phyloP scores from a whole-genome alignment of 1,140 invertebrate species.

The Saxidomus purpurata region DNA sequence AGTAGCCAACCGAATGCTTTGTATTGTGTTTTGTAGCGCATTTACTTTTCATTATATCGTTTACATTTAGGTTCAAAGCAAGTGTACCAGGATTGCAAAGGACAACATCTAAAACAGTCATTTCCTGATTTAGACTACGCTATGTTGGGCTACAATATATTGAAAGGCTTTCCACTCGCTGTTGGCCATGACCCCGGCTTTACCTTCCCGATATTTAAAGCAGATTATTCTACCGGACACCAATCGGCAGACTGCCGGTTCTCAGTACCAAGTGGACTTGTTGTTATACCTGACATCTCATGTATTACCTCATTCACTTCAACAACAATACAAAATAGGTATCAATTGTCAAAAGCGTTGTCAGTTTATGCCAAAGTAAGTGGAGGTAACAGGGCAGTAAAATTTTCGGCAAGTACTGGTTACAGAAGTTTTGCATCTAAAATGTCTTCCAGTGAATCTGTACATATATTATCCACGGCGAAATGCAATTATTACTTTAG shows the following conservation, averaged over 20 bases:
- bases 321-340: conserved; percentile 39
- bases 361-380: conserved; percentile 31
- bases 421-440: neutral
- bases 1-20: no score
- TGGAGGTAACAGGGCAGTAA: conserved; percentile 15
- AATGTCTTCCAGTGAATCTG: conserved; percentile 31
- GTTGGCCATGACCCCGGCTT: conserved; percentile 55
- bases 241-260: conserved; percentile 45
- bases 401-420: conserved; percentile 54
- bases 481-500: conserved; percentile 60
- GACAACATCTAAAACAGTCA: neutral
- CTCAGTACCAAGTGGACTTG: conserved; percentile 23
- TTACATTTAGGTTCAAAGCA: neutral
- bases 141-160: conserved; percentile 56
- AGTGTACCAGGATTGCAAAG: neutral
- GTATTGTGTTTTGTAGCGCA: no score
- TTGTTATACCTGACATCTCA: conserved; percentile 58
- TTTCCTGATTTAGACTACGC: conserved; percentile 56
- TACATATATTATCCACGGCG: conserved; percentile 53
- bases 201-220: conserved; percentile 47
- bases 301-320: conserved; percentile 61
- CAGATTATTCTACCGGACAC: neutral
- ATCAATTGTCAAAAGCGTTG: conserved; percentile 42
- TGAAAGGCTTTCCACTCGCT: conserved; percentile 45
- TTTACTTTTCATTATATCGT: no score